Evolutionary conservation across 1,140 invertebrate genomes (phyloP), one percentile per base, ranked within the genome.

Genomic region (Globodera ellingtonae): DNA sequence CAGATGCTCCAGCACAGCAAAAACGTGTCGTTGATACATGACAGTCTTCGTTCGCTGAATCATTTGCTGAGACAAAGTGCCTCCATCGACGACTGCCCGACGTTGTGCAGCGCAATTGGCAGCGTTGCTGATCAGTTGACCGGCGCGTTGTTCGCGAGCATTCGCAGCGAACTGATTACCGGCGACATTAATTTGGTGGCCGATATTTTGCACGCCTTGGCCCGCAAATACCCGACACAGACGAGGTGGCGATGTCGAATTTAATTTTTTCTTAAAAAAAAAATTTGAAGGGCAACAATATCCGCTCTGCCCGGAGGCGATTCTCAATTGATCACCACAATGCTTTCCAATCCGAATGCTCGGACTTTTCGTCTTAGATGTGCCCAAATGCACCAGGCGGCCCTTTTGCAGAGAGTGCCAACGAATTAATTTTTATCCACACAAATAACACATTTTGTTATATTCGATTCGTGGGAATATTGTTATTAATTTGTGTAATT

Each of bases 221-320:
- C 75, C 21, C 46, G 21, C 69, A 77, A 77, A 77, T 77, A 77
- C 47, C 75, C 75, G 2, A 24, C 4, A 6, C 59, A 69, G 56
- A 77, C 75, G 48, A 67, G 75, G 75, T 77, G 48, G 9, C 46
- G 48, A 9, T 13, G 18, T 35, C 4, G 13, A 75, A 66, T 67
- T 9, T 24, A 74, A 9, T 3, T 74, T 24, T 75, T 21, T 15
- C 13, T 65, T n/a, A n/a, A n/a, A n/a, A 15, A 13, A 21, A 2
- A 13, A 65, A 75, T 62, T 67, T 73, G n/a, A 21, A 79, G 78
- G 35, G n/a, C 69, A 13, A 78, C 56, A 56, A 52, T 79, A 79
- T 69, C 35, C 47, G 21, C 66, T 75, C 48, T 79, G 35, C 56
- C 78, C 24, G 67, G 67, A 21, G 78, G 50, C 21, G 48, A 79